phyloP scores from a whole-genome alignment of 2,797 vertebrate genomes.

The Margarornis squamiger region DNA sequence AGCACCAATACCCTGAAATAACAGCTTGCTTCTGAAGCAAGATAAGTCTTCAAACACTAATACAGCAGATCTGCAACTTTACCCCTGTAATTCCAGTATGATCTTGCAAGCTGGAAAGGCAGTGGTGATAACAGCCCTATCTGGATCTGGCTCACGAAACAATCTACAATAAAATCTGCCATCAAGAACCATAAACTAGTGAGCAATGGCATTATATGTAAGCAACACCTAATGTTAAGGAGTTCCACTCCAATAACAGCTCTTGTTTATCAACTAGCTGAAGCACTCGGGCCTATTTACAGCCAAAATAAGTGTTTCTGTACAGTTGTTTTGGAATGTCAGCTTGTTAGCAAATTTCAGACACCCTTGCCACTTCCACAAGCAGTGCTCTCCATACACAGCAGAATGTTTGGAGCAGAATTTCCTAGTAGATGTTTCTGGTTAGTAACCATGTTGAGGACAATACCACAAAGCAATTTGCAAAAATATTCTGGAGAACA shows the following conservation, averaged over 20 bases:
- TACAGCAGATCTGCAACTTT: slow-evolving; percentile 5
- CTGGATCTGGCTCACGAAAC: neutral
- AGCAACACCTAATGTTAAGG: neutral
- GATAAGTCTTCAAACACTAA: neutral
- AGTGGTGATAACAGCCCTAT: neutral
- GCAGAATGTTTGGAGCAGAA: slow-evolving; percentile 24
- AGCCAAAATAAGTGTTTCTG: neutral
- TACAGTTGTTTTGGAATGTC: neutral
- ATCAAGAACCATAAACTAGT: neutral
- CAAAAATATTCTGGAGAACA: slow-evolving; percentile 57
- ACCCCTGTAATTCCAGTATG: neutral
- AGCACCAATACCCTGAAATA: slow-evolving; percentile 45
- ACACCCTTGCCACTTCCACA: neutral
- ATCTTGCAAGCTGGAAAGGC: neutral
- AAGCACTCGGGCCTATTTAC: neutral
- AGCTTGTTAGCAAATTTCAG: slow-evolving; percentile 33
- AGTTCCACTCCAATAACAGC: neutral
- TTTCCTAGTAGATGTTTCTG: slow-evolving; percentile 38
- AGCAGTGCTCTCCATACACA: neutral
- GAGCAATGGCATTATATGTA: neutral
- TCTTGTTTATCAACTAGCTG: neutral
- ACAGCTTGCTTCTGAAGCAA: slow-evolving; percentile 23
- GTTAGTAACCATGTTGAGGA: slow-evolving; percentile 26
- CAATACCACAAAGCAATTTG: slow-evolving; percentile 47
- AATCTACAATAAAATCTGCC: slow-evolving; percentile 23